Conservation (phyloP, 2,113 vertebrate species). For the Lucifuga dentata region DNA sequence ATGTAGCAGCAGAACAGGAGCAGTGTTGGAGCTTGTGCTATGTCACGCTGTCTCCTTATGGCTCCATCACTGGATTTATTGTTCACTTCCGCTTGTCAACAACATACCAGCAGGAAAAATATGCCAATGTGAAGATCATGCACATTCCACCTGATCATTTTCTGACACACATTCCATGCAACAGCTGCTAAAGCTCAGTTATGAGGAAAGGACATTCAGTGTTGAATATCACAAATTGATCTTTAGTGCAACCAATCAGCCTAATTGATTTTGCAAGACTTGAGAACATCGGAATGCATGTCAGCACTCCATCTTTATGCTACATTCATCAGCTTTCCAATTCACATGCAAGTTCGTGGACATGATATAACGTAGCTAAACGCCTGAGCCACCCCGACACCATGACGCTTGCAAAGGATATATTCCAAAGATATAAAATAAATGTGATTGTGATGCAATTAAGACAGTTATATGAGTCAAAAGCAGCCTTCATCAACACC, state of each 20-base stretch:
- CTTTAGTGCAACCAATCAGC: constrained; percentile 65
- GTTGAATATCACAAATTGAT: constrained; percentile 61
- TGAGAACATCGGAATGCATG: constrained; percentile 53
- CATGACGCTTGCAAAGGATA: not conserved
- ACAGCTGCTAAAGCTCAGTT: constrained; percentile 50
- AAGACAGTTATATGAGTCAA: not conserved
- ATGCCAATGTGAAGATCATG: constrained; percentile 72
- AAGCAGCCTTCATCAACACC: not conserved
- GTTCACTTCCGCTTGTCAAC: constrained; percentile 75
- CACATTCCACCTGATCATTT: constrained; percentile 72
- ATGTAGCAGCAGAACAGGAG: constrained; percentile 11
- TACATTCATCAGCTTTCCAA: not conserved
- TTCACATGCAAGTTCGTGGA: constrained; percentile 6
- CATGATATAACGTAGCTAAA: not conserved
- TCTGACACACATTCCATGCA: constrained; percentile 43
- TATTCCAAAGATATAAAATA: not conserved
- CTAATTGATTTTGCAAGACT: constrained; percentile 70
- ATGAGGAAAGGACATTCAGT: constrained; percentile 61
- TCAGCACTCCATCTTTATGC: constrained; percentile 35
- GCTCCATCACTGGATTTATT: constrained; percentile 64
- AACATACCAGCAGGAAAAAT: constrained; percentile 65
- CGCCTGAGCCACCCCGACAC: not conserved
- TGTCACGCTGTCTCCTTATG: constrained; percentile 54
- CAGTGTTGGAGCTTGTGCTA: constrained; percentile 6
- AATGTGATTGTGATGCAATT: constrained; percentile 3